Evolutionary conservation across 2,888 invertebrate genomes (phyloP).

Genomic region (Amblyjoppa proteus): DNA sequence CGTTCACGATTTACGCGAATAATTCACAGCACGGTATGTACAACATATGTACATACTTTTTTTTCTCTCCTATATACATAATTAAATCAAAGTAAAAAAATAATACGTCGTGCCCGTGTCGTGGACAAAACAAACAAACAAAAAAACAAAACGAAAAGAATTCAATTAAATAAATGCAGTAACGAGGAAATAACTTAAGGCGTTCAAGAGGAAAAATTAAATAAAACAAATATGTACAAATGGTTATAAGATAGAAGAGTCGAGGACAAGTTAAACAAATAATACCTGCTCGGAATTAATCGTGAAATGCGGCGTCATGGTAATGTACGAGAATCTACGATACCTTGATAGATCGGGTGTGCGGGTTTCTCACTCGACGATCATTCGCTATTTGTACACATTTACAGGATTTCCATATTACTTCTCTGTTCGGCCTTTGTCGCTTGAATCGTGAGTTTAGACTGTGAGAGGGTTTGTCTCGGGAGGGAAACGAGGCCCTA

Average conservation of each 20-base stretch:
- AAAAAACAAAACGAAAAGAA: not conserved
- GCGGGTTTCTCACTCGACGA: constrained; percentile 43
- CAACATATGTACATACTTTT: constrained; percentile 57
- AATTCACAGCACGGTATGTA: constrained; percentile 64
- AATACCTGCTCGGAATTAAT: constrained; percentile 42
- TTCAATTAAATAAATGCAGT: constrained; percentile 33
- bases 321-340: constrained; percentile 50
- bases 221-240: constrained; percentile 36
- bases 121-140: not conserved
- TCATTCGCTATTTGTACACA: constrained; percentile 70
- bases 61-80: constrained; percentile 59
- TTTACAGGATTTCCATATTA: constrained; percentile 70
- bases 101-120: not conserved
- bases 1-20: constrained; percentile 55
- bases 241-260: not conserved
- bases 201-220: constrained; percentile 8
- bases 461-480: constrained; percentile 30
- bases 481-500: constrained; percentile 21
- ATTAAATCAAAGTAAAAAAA: constrained; percentile 44
- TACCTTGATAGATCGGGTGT: constrained; percentile 36
- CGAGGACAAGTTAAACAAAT: constrained; percentile 6
- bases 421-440: constrained; percentile 61
- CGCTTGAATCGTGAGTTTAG: constrained; percentile 60
- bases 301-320: constrained; percentile 50
- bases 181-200: constrained; percentile 50